A percentile compares a stretch with the other conserved stretches of the same genome.
Conservation (phyloP, 2,797 vertebrate species). For the Gymnodraco acuticeps region DNA sequence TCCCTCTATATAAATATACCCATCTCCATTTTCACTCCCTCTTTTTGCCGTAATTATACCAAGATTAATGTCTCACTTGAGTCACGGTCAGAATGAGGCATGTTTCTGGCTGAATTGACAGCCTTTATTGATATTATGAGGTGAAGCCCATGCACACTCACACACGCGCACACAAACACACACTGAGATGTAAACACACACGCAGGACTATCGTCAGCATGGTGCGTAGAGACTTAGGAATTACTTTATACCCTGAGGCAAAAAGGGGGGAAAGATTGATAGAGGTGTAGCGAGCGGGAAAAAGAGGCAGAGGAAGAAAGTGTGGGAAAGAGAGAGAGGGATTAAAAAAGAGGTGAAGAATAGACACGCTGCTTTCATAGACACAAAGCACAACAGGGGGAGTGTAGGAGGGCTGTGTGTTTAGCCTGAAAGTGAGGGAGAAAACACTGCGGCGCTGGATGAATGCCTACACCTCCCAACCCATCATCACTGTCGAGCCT, state of each 20-base stretch:
- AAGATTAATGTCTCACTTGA: slow-evolving; percentile 37
- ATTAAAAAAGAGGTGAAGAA: slow-evolving; percentile 21
- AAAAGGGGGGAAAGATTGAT: slow-evolving; percentile 40
- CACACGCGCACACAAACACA: slow-evolving; percentile 8
- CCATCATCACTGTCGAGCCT: slow-evolving; percentile 38
- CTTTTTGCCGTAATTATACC: slow-evolving; percentile 5
- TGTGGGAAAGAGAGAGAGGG: not conserved
- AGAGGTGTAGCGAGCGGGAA: not conserved
- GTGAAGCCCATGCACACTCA: slow-evolving; percentile 9
- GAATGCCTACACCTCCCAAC: slow-evolving; percentile 47
- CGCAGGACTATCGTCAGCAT: slow-evolving; percentile 22
- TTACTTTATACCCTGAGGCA: slow-evolving; percentile 29
- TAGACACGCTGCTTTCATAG: slow-evolving; percentile 48
- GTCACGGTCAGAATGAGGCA: slow-evolving; percentile 29
- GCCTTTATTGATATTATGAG: slow-evolving; percentile 43
- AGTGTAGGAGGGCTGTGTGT: slow-evolving; percentile 34
- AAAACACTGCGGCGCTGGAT: slow-evolving; percentile 50
- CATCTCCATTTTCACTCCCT: not conserved
- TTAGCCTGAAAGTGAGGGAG: slow-evolving; percentile 41
- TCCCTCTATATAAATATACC: too few relatives aligned
- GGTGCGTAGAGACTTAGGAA: slow-evolving; percentile 32
- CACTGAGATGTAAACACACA: slow-evolving; percentile 12
- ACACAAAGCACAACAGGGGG: slow-evolving; percentile 41
- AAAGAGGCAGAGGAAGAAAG: not conserved
- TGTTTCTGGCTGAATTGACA: slow-evolving; percentile 27